Evolutionary conservation across 2,888 invertebrate genomes (phyloP).

Genomic region (Microctonus brassicae): DNA sequence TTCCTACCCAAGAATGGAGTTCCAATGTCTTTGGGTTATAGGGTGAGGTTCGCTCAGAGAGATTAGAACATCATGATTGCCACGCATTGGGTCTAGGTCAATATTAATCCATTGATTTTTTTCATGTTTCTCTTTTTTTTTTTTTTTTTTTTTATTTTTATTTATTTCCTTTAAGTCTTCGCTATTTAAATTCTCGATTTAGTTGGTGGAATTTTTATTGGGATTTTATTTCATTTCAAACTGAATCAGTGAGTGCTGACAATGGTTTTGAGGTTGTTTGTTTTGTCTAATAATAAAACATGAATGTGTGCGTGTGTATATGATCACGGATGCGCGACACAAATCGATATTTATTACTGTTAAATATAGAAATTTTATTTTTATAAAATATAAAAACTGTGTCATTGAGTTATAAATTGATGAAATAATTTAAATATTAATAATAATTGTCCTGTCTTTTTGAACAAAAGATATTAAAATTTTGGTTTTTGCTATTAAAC

Average conservation of each 20-base stretch:
- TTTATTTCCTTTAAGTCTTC: background rate
- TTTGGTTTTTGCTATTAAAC: too few species aligned
- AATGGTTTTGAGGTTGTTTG: background rate
- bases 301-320: background rate
- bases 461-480: too few species aligned
- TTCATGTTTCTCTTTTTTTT: background rate
- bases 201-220: background rate
- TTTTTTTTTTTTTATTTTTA: background rate
- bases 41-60: background rate
- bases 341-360: slow-evolving; percentile 1
- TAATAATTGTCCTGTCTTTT: background rate
- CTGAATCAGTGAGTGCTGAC: background rate
- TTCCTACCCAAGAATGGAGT: slow-evolving; percentile 1
- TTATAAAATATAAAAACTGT: background rate
- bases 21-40: slow-evolving; percentile 5
- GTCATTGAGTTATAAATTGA: background rate
- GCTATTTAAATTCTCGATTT: background rate
- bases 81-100: background rate
- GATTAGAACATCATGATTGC: background rate
- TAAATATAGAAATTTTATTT: slow-evolving; percentile 13
- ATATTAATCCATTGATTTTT: background rate
- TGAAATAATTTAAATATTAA: background rate
- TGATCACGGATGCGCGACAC: background rate
- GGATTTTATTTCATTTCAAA: background rate
- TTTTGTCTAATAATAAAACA: slow-evolving; percentile 1